These are phyloP conservation scores for Andrena praecox DNA, from an alignment of 2,888 invertebrate species.

Conservation along the genomic window DNA sequence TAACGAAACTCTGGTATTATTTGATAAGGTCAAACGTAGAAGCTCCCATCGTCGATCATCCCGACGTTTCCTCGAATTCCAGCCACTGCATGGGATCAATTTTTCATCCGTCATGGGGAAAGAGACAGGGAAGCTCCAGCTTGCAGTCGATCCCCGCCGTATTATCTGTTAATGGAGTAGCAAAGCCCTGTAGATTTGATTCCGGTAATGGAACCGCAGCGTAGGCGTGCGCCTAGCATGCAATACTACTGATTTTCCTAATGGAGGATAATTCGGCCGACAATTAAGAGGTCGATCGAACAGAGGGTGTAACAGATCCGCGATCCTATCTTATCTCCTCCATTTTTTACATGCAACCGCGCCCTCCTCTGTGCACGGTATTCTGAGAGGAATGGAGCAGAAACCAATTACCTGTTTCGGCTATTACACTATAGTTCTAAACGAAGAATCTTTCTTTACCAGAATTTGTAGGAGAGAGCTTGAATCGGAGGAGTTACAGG, in stretches of 20 bases:
- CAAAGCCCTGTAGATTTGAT: conserved; percentile 59
- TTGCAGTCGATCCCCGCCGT: conserved; percentile 31
- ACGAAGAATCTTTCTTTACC: no score
- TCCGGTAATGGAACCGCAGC: conserved; percentile 59
- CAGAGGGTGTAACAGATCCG: neutral
- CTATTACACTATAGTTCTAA: no score
- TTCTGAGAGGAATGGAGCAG: no score
- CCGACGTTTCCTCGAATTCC: conserved; percentile 19
- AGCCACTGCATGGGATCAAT: conserved; percentile 8
- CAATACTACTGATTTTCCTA: conserved; percentile 61
- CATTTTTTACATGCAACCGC: no score
- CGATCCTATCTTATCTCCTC: neutral
- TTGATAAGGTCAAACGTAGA: neutral
- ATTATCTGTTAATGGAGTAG: conserved; percentile 58
- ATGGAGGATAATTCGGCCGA: conserved; percentile 60
- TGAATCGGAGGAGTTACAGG: no score
- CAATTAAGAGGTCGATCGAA: conserved; percentile 60
- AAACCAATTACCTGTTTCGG: no score
- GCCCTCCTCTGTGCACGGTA: neutral
- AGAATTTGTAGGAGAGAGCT: no score
- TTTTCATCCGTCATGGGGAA: neutral
- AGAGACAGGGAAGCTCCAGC: neutral
- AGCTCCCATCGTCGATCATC: neutral
- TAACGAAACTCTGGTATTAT: no score
- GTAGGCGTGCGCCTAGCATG: conserved; percentile 42